Evolutionary conservation across 2,888 invertebrate genomes (phyloP), one percentile per base, ranked within the genome.

Genomic region (Phytoseiulus persimilis): DNA sequence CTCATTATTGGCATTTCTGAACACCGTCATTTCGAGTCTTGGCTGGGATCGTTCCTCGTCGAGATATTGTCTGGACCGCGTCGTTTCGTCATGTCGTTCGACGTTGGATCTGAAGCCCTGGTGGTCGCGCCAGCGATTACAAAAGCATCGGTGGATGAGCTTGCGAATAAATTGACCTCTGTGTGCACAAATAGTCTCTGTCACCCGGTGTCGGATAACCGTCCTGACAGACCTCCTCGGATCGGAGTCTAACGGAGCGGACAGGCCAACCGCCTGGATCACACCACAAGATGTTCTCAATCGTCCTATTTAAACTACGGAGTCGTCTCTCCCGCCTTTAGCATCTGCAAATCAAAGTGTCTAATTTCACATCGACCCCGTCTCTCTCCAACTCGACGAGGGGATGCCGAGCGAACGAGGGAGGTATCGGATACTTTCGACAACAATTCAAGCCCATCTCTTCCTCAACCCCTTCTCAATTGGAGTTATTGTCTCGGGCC

Each of bases 341-440:
- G 33, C 84, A 84, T 84, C 87, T 87, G 87, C 87, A 87, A 87
- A 87, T 87, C 87, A 87, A 87, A 87, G 87, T 87, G 87, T 87
- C 87, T 45, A 18, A 87, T 87, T 87, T 87, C 87, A 87, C 65
- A 11, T 65, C 65, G 65, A 65, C 65, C 65, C 65, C 65, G 18
- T 65, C 65, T 11, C 9, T 65, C 65, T 65, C 46, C 14, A 65
- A 1, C 65, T 65, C 23, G 1, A 65, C 28, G 28, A 23, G 18
- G 65, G 18, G 65, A 65, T 2, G n/a, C n/a, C n/a, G 65, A 28
- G 65, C 11, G 65, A 65, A 28, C 1, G 65, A 23, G 65, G 65
- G 28, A 65, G 65, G 65, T 65, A 65, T 65, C 65, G 23, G 65
- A 65, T 65, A 65, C 65, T 65, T 65, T 65, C 65, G 28, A 65